These are phyloP conservation scores for Petroica traversi DNA, from an alignment of 2,113 vertebrate genomes.

Conservation along the genomic window DNA sequence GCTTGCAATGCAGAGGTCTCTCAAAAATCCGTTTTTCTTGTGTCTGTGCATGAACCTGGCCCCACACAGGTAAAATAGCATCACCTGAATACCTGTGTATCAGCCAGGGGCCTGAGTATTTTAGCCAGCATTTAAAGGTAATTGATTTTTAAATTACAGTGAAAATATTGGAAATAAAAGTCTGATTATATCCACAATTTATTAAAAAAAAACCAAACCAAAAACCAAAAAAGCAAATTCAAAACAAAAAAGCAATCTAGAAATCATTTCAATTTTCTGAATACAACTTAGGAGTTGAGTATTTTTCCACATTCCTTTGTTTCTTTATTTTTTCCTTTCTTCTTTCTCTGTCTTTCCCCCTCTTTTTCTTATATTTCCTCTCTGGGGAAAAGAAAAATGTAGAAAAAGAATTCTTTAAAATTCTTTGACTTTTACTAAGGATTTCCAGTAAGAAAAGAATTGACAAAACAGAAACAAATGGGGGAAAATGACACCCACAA, in stretches of 20 bases:
- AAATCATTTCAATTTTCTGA: not conserved
- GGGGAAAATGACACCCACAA: accelerated
- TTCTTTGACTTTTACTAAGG: not conserved
- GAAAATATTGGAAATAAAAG: not conserved
- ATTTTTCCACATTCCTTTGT: not conserved
- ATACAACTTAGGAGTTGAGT: accelerated
- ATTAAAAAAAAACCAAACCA: not conserved
- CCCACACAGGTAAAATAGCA: not conserved
- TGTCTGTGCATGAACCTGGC: accelerated
- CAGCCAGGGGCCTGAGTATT: not conserved
- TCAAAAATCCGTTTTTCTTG: not conserved
- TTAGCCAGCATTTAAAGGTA: not conserved
- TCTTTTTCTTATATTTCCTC: not conserved
- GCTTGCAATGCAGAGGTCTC: accelerated
- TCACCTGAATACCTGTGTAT: not conserved
- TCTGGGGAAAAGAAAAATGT: not conserved
- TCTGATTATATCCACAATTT: not conserved
- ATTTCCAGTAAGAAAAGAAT: not conserved
- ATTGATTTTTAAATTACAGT: not conserved
- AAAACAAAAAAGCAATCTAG: too few relatives aligned
- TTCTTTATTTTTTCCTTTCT: not conserved
- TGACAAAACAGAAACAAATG: not conserved
- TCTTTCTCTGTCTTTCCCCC: accelerated
- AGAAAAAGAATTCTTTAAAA: not conserved
- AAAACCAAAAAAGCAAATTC: not conserved